Percentiles rank a stretch among this genome's conserved stretches.
phyloP scores from a whole-genome alignment of 2,888 invertebrate genomes.

The Rhagium mordax region DNA sequence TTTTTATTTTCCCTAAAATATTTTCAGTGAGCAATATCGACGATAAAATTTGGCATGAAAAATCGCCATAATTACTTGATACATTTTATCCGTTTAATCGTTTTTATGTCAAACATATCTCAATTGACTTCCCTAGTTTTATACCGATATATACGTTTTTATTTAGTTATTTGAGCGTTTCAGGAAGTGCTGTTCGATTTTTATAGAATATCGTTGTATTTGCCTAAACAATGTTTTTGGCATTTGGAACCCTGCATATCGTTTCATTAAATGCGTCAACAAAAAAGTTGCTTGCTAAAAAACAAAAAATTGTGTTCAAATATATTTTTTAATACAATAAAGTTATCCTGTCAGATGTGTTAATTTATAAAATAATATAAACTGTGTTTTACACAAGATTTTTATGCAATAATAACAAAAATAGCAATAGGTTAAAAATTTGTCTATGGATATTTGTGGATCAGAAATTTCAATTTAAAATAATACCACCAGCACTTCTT shows the following conservation, averaged over 20 bases:
- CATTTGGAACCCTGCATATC: background rate
- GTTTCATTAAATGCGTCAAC: background rate
- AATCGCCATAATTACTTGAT: conserved; percentile 8
- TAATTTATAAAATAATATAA: too few species aligned
- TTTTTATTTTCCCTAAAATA: background rate
- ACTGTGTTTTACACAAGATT: too few species aligned
- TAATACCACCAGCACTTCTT: background rate
- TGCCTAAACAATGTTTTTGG: background rate
- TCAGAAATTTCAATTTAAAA: background rate
- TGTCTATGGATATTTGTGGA: background rate
- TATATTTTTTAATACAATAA: too few species aligned
- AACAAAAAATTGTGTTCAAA: too few species aligned
- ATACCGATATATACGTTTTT: conserved; percentile 19
- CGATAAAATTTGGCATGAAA: conserved; percentile 8
- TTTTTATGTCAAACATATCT: conserved; percentile 12
- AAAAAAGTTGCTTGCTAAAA: too few species aligned
- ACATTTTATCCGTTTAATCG: conserved; percentile 11
- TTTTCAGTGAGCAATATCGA: background rate
- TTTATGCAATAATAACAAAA: too few species aligned
- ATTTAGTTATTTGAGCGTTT: conserved; percentile 19
- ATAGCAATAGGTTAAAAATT: too few species aligned
- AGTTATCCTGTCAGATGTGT: too few species aligned
- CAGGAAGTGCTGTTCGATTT: background rate
- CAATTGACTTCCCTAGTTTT: conserved; percentile 9
- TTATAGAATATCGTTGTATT: background rate